These are phyloP conservation scores for Heterocephalus glaber DNA, from an alignment of 2,113 vertebrate genomes.

Conservation along the genomic window DNA sequence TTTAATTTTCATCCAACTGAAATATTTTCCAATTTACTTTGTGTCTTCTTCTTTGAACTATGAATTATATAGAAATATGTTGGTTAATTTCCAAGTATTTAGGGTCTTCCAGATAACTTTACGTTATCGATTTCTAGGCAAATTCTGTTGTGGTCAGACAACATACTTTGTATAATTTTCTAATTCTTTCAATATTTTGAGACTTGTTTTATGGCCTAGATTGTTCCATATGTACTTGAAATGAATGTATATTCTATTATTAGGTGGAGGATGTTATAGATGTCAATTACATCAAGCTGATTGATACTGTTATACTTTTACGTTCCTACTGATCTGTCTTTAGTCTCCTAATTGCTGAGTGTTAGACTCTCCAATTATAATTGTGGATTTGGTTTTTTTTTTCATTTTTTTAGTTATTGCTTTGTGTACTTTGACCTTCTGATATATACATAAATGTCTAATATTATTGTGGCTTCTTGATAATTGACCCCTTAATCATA, in stretches of 20 bases:
- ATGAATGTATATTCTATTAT: neutral
- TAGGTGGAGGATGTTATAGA: neutral
- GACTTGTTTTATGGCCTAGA: neutral
- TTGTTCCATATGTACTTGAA: neutral
- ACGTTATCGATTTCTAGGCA: constrained; percentile 3
- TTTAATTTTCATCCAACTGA: constrained; percentile 10
- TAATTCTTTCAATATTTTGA: neutral
- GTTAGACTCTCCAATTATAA: neutral
- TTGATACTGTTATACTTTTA: neutral
- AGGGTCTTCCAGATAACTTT: neutral
- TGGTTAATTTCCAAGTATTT: constrained; percentile 4
- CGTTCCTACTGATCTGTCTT: neutral
- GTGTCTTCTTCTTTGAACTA: neutral
- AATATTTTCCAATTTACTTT: constrained; percentile 14
- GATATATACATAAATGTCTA: neutral
- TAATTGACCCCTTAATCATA: neutral
- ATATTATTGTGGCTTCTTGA: neutral
- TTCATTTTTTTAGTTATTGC: neutral
- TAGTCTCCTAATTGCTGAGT: neutral
- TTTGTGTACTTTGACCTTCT: neutral
- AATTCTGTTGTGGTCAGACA: neutral
- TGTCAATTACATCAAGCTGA: neutral
- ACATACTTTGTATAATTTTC: neutral
- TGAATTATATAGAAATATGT: neutral
- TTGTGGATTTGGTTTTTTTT: neutral